Base-by-base conservation (phyloP, 1,140 invertebrate species). In the Drosophila subpulchrella region DNA sequence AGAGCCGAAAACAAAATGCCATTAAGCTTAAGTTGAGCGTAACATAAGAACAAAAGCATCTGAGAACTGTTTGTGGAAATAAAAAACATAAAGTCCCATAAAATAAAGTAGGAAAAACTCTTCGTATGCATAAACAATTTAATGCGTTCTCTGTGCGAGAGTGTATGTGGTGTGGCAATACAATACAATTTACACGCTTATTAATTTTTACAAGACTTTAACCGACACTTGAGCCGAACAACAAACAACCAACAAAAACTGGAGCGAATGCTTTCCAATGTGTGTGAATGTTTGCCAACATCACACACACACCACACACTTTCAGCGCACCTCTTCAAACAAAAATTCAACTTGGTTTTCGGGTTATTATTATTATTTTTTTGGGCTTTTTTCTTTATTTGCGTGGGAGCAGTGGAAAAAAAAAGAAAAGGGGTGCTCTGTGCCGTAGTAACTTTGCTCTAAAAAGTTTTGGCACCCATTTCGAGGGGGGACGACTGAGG, bases 151-250 rank as follows among this genome's bases (percentile, higher is more conserved):
- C 17, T 6, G 11, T 42, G n/a, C 7, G 11, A 5, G 60, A 46
- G 58, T 46, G 12, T 58, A 10, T 47, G 17, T 61, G 15, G 15
- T 75, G 72, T 82, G 75, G 83, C 67, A 88, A 76, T 65, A 88
- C 67, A 86, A 88, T 88, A 76, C 79, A 86, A 86, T 86, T 82
- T 86, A 86, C 83, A 88, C 79, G 83, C 83, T 86, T 86, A 88
- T 88, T 88, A 88, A 88, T 86, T 86, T 86, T 86, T 73, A 86
- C 83, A 86, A 86, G 82, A 86, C 82, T 86, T 86, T 82, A 81
- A 75, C 75, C 78, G 84, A 88, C 79, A 88, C 83, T 83, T 77
- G 79, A 88, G 76, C 74, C 44, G 70, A 68, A 65, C 74, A 50
- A 42, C 54, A 57, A 38, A 34, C 50, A 47, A 30, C 27, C 57